Conservation (phyloP, 2,888 invertebrate species). For the Mechanitis mazaeus region DNA sequence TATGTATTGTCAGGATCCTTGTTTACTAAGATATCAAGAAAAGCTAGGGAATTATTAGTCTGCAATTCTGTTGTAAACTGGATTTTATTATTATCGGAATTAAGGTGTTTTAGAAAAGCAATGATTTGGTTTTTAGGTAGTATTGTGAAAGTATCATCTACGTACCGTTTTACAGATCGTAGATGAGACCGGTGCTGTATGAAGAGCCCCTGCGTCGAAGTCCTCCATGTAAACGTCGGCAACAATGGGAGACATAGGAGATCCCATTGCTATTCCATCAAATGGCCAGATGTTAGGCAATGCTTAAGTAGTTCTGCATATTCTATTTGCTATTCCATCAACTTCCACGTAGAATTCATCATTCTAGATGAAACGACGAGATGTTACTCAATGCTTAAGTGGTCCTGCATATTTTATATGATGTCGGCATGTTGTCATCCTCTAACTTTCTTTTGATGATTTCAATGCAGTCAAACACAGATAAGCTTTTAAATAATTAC, state of each 20-base stretch:
- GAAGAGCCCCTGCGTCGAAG: constrained; percentile 24
- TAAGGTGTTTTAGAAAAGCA: constrained; percentile 8
- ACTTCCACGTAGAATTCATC: too few relatives aligned
- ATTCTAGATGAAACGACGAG: too few relatives aligned
- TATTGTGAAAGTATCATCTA: constrained; percentile 29
- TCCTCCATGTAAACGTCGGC: constrained; percentile 27
- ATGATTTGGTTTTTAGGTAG: constrained; percentile 2
- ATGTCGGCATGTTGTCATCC: too few relatives aligned
- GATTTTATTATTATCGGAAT: constrained; percentile 4
- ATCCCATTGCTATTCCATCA: constrained; percentile 28
- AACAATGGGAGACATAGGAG: constrained; percentile 27
- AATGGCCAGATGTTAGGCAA: too few relatives aligned
- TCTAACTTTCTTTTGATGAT: too few relatives aligned
- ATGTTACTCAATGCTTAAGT: too few relatives aligned
- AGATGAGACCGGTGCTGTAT: constrained; percentile 12
- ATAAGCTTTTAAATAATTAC: too few relatives aligned
- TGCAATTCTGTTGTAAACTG: constrained; percentile 27
- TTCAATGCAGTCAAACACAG: too few relatives aligned
- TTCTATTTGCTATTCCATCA: too few relatives aligned
- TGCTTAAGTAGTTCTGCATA: too few relatives aligned
- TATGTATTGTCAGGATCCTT: constrained; percentile 13
- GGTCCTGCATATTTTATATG: too few relatives aligned
- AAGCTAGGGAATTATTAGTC: constrained; percentile 20
- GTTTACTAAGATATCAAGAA: constrained; percentile 25
- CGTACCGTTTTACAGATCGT: constrained; percentile 23